Base-by-base conservation (phyloP, 2,797 vertebrate species). In the Amniataba percoides region DNA sequence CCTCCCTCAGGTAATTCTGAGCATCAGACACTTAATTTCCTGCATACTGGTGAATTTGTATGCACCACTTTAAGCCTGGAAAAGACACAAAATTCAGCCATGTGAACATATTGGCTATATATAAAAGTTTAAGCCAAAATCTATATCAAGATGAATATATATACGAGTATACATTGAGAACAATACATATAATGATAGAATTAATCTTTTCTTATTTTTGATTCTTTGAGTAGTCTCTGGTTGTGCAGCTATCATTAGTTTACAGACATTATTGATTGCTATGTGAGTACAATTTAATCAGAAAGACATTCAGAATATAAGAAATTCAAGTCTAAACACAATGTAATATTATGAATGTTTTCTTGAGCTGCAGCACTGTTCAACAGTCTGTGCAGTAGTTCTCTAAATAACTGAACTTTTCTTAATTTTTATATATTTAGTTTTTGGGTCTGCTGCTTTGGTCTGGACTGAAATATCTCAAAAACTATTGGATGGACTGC, bases 111-210 rank as follows among this genome's bases (percentile, higher is more conserved):
- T 36, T 7, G 34, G 34, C 4, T 36, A 36, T 36, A 36, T 31
- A 31, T 31, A 31, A 31, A 31, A 36, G 25, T 34, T 5, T 23
- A 39, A 66, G 56, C 52, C 48, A 18, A 52, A 77, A 69, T 53
- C 59, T 45, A 2, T 39, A 64, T 55, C 10, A 42, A 45, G 27
- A 67, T 57, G 56, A 68, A 48, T 72, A 68, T 71, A n/a, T n/a
- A n/a, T n/a, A n/a, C 19, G 39, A 39, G 21, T 71, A 18, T 55
- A 2, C 16, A 3, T 40, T 5, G 3, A 49, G 8, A 45, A 40
- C 0, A 5, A 25, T 73, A 12, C 49, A 51, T 16, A 6, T 7
- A 7, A 23, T 31, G 27, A 31, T 31, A 31, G 3, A 31, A 31
- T 31, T 31, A 31, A 31, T 31, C 3, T 31, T 31, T 5, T 21